Base-by-base conservation (phyloP, 2,888 invertebrate genomes). In the Muschampia plurimacula region DNA sequence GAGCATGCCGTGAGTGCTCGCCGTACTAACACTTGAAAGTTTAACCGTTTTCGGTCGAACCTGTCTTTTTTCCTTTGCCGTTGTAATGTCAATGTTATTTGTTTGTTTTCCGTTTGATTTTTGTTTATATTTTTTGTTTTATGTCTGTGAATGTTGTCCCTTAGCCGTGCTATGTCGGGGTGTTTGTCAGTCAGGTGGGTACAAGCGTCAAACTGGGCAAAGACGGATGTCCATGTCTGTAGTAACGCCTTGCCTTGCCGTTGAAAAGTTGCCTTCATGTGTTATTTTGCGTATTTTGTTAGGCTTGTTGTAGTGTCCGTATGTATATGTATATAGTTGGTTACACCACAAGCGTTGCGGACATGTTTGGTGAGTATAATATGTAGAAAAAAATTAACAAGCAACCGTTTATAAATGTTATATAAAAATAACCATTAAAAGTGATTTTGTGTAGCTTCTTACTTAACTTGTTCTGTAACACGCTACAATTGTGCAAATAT, bases 281-380 rank as follows among this genome's bases (percentile, higher is more conserved):
- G 86, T 92, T 93, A 84, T 85, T 89, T 93, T 93, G 93, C 93
- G 90, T 89, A 79, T 75, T 84, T 81, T 85, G 90, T 87, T 92
- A 93, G 93, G 93, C 93, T 93, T 93, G 89, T 86, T 88, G 93
- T 92, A 92, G 92, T 88, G 87, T 89, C 88, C 83, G 79, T 86
- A 85, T 81, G 79, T 85, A 85, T 80, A 77, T 91, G 89, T 91
- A 89, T 86, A 86, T 88, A 90, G 86, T 81, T 72, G 83, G 80
- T 44, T 80, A 80, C 80, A 79, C 78, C 75, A 80, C 81, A 57
- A 22, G 55, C 78, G 83, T 76, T 64, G 82, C 84, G 75, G 80
- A 83, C 75, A n/a, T 75, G 32, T 62, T 66, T 79, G 92, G 93
- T 92, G 83, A 93, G 93, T 93, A 92, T 82, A 80, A 77, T 85